Evolutionary conservation across 1,140 invertebrate species (phyloP).

Genomic region (Formica selysi): DNA sequence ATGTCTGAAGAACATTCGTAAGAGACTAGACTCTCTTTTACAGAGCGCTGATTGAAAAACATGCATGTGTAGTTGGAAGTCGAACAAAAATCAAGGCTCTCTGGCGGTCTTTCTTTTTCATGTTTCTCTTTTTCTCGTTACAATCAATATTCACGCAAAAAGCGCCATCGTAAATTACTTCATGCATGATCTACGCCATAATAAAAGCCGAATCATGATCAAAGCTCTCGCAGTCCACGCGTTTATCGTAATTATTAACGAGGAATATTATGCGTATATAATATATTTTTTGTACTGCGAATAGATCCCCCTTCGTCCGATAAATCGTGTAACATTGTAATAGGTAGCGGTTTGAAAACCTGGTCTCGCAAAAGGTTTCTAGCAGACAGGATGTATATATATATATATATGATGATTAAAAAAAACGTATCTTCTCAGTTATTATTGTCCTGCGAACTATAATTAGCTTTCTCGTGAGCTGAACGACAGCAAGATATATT

Average conservation of each 20-base stretch:
- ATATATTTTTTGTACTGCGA: slow-evolving; percentile 15
- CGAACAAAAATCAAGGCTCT: slow-evolving; percentile 31
- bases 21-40: not conserved
- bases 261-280: slow-evolving; percentile 32
- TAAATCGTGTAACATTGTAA: not conserved
- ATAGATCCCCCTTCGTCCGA: not conserved
- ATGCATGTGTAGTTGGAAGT: slow-evolving; percentile 31
- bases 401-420: not conserved
- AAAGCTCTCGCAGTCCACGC: slow-evolving; percentile 14
- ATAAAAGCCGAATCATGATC: slow-evolving; percentile 22
- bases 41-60: slow-evolving; percentile 27
- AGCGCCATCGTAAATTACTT: slow-evolving; percentile 50
- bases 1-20: not conserved
- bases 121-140: slow-evolving; percentile 25
- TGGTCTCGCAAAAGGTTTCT: not conserved
- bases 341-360: slow-evolving; percentile 15
- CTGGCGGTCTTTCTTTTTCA: not conserved
- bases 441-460: slow-evolving; percentile 39
- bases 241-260: slow-evolving; percentile 27
- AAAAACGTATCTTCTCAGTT: slow-evolving; percentile 19
- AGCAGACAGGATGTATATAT: not conserved
- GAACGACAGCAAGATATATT: slow-evolving; percentile 18
- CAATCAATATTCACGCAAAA: slow-evolving; percentile 42
- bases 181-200: slow-evolving; percentile 23
- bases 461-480: slow-evolving; percentile 27